phyloP scores from a whole-genome alignment of 2,113 vertebrate genomes.

The Gavialis gangeticus region DNA sequence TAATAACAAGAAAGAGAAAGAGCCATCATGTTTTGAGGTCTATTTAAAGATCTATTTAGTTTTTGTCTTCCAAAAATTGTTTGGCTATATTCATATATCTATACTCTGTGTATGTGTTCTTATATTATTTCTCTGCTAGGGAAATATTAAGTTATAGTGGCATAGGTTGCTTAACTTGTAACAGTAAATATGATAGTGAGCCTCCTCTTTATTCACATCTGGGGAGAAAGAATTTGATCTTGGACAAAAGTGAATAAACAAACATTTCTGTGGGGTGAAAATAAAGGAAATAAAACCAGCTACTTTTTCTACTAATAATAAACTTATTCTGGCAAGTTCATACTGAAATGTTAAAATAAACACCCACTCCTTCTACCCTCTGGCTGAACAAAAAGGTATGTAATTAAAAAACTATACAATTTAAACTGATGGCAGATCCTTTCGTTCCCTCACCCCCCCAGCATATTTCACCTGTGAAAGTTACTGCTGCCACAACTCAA shows the following conservation, averaged over 20 bases:
- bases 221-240: conserved; percentile 33
- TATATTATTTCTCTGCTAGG: background rate
- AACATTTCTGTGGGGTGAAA: background rate
- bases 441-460: background rate
- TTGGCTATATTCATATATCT: no score
- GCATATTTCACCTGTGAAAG: background rate
- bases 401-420: background rate
- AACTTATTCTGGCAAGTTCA: background rate
- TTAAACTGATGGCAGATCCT: background rate
- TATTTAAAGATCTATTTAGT: no score
- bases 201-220: conserved; percentile 41
- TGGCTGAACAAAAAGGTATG: background rate
- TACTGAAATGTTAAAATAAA: no score
- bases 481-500: background rate
- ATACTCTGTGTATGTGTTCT: no score
- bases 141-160: conserved; percentile 30
- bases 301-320: background rate
- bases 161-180: conserved; percentile 42
- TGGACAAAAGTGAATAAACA: background rate
- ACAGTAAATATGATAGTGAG: conserved; percentile 47
- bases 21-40: no score
- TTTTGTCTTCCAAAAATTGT: no score
- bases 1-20: no score
- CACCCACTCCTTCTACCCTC: background rate
- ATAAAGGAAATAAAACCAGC: background rate